Evolutionary conservation across 1,140 invertebrate species (phyloP).

Genomic region (Ostrea denselamellosa): DNA sequence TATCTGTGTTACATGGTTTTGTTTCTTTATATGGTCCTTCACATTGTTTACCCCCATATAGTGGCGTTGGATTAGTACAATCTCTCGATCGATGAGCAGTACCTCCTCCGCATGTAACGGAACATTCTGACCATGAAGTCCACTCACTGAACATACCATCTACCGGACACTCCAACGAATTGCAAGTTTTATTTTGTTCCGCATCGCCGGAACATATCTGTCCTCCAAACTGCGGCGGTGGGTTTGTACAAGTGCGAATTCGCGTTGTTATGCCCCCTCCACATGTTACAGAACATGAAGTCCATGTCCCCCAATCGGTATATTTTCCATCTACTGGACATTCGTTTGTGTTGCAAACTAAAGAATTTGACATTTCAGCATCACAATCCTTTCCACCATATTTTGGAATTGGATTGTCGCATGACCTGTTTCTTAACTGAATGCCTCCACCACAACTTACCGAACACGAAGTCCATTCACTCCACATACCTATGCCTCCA

Average conservation of each 20-base stretch:
- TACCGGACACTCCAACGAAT: conserved; percentile 50
- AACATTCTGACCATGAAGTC: conserved; percentile 91
- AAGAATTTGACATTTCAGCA: conserved; percentile 16
- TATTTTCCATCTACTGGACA: conserved; percentile 35
- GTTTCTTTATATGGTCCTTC: conserved; percentile 49
- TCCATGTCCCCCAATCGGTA: conserved; percentile 1
- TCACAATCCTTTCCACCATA: conserved; percentile 48
- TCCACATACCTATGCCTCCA: neutral
- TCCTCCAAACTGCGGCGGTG: conserved; percentile 32
- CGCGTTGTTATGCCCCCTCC: neutral
- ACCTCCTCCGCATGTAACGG: conserved; percentile 92
- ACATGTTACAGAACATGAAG: conserved; percentile 36
- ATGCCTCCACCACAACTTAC: conserved; percentile 51
- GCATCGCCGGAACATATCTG: neutral
- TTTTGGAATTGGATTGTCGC: conserved; percentile 52
- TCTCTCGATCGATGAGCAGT: conserved; percentile 83
- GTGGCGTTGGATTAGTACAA: conserved; percentile 55
- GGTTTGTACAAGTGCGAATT: conserved; percentile 28
- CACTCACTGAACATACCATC: conserved; percentile 74
- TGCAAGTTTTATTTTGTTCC: conserved; percentile 16
- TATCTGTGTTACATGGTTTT: neutral
- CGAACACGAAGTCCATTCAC: conserved; percentile 26
- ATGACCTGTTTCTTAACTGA: conserved; percentile 52
- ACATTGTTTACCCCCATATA: conserved; percentile 65
- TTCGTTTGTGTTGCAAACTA: neutral